Conservation (phyloP, 2,113 vertebrate species). For the Globicephala melas region DNA sequence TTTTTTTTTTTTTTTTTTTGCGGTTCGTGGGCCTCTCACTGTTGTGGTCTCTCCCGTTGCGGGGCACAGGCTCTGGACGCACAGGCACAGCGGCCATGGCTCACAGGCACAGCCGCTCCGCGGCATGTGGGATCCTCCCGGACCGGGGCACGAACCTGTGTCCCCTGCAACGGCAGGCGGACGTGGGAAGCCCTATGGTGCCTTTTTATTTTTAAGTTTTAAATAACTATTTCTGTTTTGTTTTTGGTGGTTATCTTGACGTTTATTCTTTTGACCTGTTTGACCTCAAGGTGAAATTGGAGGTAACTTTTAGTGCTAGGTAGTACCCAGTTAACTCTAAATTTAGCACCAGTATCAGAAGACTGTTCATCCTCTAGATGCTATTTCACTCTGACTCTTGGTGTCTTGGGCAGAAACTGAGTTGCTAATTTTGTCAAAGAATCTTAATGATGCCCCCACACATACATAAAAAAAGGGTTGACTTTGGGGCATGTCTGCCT, state of each 20-base stretch:
- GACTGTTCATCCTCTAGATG: neutral
- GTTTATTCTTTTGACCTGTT: slow-evolving; percentile 12
- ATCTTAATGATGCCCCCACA: neutral
- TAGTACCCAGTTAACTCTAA: neutral
- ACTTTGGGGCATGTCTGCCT: neutral
- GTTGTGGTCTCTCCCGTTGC: too few relatives aligned
- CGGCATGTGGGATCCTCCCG: too few relatives aligned
- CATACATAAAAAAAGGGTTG: neutral
- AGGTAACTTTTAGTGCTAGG: neutral
- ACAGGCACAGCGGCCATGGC: too few relatives aligned
- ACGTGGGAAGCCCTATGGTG: neutral
- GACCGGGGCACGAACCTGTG: too few relatives aligned
- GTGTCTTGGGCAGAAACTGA: neutral
- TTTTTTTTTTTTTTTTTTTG: too few relatives aligned
- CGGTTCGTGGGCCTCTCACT: too few relatives aligned
- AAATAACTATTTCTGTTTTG: neutral
- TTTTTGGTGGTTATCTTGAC: neutral
- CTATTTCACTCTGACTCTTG: neutral
- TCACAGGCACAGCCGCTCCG: too few relatives aligned
- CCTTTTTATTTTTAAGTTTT: neutral
- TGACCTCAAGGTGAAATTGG: neutral
- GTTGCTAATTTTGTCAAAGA: slow-evolving; percentile 1
- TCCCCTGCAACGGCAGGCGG: too few relatives aligned
- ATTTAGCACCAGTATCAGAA: neutral
- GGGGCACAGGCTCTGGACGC: too few relatives aligned